Evolutionary conservation across 2,113 vertebrate species (phyloP).

Genomic region (Sterrhoptilus dennistouni): DNA sequence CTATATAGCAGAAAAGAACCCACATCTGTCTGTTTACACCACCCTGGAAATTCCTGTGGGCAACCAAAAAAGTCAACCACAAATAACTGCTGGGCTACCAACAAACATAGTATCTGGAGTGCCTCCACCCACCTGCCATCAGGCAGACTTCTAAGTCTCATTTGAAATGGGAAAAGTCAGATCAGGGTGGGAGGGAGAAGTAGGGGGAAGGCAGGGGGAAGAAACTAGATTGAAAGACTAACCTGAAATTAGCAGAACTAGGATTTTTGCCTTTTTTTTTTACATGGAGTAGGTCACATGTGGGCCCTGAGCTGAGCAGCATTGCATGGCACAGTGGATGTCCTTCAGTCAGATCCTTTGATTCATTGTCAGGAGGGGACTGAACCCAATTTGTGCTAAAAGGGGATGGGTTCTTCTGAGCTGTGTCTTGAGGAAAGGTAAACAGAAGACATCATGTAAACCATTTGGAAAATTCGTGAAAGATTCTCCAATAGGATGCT

Average conservation of each 20-base stretch:
- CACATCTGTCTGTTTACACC: constrained; percentile 57
- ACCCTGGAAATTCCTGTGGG: constrained; percentile 60
- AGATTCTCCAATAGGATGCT: not conserved
- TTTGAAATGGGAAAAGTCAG: not conserved
- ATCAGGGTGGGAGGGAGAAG: not conserved
- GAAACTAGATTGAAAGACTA: not conserved
- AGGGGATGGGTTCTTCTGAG: not conserved
- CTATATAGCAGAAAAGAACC: constrained; percentile 28
- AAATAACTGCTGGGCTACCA: constrained; percentile 48
- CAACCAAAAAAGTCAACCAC: constrained; percentile 46
- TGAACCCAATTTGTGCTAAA: not conserved
- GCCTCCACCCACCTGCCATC: constrained; percentile 52
- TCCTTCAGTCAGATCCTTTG: not conserved
- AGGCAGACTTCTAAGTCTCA: not conserved
- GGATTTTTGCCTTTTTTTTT: not conserved
- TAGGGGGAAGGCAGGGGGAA: not conserved
- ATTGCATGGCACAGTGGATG: not conserved
- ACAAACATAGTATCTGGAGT: constrained; percentile 7
- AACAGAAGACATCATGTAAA: not conserved
- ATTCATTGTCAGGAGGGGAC: not conserved
- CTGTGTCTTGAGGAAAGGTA: not conserved
- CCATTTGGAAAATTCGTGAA: not conserved
- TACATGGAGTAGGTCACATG: not conserved
- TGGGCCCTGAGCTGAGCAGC: not conserved
- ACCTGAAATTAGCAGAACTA: not conserved